A percentile compares a stretch with the other conserved stretches of the same genome.
phyloP scores from a whole-genome alignment of 2,888 invertebrate species.

The Penaeus monodon region DNA sequence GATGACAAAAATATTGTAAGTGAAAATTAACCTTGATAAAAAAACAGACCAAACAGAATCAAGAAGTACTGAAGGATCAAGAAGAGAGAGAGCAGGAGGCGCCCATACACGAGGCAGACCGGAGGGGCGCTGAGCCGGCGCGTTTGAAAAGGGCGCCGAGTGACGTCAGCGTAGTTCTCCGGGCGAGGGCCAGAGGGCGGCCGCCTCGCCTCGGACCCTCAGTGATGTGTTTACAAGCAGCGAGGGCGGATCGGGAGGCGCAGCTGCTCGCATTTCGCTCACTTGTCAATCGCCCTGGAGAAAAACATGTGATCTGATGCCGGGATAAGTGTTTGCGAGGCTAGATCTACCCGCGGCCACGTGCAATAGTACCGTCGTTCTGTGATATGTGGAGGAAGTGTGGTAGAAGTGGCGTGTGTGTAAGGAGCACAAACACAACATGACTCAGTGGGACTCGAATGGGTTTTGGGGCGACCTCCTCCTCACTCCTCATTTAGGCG shows the following conservation, averaged over 20 bases:
- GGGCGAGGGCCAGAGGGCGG: constrained; percentile 8
- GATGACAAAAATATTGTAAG: too few species aligned
- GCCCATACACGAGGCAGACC: too few species aligned
- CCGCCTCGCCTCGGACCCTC: constrained; percentile 14
- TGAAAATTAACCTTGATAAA: too few species aligned
- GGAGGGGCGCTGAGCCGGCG: not conserved
- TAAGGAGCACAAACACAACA: constrained; percentile 17
- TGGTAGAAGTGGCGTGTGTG: constrained; percentile 4
- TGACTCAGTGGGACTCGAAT: constrained; percentile 15
- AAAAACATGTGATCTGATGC: not conserved
- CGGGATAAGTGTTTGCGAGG: not conserved
- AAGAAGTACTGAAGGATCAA: too few species aligned
- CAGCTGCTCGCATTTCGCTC: constrained; percentile 8
- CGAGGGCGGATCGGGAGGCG: constrained; percentile 14
- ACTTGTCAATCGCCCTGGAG: not conserved
- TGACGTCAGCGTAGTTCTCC: too few species aligned
- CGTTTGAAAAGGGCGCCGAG: not conserved
- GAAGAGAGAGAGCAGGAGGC: too few species aligned
- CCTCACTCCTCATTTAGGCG: not conserved
- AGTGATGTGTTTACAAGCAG: constrained; percentile 47
- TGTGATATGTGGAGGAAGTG: not conserved
- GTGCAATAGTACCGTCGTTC: not conserved
- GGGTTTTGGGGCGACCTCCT: constrained; percentile 19
- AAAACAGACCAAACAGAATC: too few species aligned
- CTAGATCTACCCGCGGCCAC: not conserved